phyloP scores from a whole-genome alignment of 2,113 vertebrate genomes.

The Cnemophilus loriae region DNA sequence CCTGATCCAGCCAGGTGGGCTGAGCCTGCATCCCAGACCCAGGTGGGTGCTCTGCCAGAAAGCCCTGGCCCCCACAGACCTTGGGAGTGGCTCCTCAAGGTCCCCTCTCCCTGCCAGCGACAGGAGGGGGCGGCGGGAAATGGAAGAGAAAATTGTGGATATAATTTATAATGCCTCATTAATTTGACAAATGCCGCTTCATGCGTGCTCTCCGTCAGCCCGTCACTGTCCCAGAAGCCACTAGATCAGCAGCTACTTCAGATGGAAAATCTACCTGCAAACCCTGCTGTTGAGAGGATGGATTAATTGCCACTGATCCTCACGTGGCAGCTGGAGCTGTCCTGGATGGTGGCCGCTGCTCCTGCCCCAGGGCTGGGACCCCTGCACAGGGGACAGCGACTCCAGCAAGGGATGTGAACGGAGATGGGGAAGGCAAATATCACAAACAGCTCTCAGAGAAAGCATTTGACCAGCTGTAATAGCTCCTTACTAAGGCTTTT shows the following conservation, averaged over 20 bases:
- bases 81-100: background rate
- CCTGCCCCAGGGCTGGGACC: background rate
- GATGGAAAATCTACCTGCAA: conserved; percentile 42
- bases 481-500: background rate
- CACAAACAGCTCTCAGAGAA: background rate
- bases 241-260: conserved; percentile 12
- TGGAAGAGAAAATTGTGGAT: conserved; percentile 36
- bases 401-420: background rate
- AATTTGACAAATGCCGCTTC: conserved; percentile 39
- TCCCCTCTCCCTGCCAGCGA: background rate
- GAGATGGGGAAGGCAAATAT: background rate
- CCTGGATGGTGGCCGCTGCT: fast-evolving
- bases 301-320: background rate
- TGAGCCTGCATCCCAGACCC: background rate
- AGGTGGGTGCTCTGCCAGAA: fast-evolving
- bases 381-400: fast-evolving
- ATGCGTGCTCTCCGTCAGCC: conserved; percentile 3
- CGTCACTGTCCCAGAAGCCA: conserved; percentile 18
- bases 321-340: background rate
- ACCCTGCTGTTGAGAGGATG: background rate
- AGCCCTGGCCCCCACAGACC: background rate
- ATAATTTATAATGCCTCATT: conserved; percentile 54
- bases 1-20: background rate
- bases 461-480: background rate
- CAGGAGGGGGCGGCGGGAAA: conserved; percentile 26